These are phyloP conservation scores for Tetranychus urticae DNA, from an alignment of 1,140 invertebrate species.

Conservation along the genomic window DNA sequence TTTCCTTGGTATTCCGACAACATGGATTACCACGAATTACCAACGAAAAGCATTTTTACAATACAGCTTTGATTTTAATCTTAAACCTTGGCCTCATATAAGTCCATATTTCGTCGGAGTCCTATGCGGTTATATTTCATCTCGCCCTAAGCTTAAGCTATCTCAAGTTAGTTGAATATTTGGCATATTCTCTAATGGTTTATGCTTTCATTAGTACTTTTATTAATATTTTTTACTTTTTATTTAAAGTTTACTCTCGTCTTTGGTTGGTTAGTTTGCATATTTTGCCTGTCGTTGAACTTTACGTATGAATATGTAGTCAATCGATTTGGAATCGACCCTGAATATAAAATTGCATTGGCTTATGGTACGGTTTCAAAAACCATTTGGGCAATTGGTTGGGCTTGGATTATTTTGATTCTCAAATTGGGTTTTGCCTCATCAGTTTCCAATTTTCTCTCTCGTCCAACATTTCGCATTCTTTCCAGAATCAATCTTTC, in stretches of 20 bases:
- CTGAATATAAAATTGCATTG: background rate
- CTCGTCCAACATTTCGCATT: background rate
- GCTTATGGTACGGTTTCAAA: background rate
- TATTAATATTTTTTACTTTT: too few species aligned
- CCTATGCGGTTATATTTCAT: background rate
- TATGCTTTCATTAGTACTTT: too few species aligned
- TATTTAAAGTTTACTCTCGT: background rate
- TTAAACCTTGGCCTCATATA: conserved; percentile 1
- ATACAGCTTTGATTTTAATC: background rate
- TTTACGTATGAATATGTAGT: background rate
- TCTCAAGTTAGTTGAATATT: background rate
- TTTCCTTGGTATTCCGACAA: background rate
- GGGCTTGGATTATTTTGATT: background rate
- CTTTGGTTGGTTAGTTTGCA: background rate
- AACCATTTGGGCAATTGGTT: background rate
- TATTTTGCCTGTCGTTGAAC: background rate
- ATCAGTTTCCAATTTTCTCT: background rate
- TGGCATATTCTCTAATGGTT: too few species aligned
- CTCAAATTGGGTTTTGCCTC: background rate
- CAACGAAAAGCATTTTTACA: background rate
- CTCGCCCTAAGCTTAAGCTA: background rate
- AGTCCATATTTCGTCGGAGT: background rate
- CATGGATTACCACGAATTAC: background rate
- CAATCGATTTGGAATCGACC: background rate
- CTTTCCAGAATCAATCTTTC: background rate